A percentile compares a stretch with the other conserved stretches of the same genome.
phyloP scores from a whole-genome alignment of 2,113 vertebrate genomes.

The Hemiprocne comata region DNA sequence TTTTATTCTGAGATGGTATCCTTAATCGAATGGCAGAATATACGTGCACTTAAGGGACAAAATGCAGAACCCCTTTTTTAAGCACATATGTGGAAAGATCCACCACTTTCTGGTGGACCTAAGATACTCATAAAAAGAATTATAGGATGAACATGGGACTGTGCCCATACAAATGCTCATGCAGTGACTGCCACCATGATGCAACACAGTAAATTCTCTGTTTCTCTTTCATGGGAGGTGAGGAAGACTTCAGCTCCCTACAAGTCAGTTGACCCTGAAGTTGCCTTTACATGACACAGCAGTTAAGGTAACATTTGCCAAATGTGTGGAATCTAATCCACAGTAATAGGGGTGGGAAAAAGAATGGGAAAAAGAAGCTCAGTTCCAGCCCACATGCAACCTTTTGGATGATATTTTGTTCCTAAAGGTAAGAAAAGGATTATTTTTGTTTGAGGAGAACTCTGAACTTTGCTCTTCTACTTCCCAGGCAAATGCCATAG shows the following conservation, averaged over 20 bases:
- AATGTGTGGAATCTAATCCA: background rate
- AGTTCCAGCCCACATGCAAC: background rate
- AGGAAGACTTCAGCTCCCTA: background rate
- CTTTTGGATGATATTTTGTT: background rate
- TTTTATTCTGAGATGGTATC: background rate
- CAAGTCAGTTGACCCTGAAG: background rate
- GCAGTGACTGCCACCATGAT: background rate
- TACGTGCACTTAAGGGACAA: background rate
- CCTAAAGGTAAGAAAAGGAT: background rate
- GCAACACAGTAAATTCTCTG: background rate
- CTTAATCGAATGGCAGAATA: background rate
- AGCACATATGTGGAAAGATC: accelerated
- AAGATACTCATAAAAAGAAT: background rate
- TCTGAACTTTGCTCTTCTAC: background rate
- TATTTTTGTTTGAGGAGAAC: background rate
- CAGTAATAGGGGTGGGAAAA: background rate
- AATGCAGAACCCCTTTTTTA: background rate
- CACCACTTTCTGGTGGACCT: background rate
- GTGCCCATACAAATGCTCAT: background rate
- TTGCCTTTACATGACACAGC: background rate
- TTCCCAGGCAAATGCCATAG: background rate
- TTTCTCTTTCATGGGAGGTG: background rate
- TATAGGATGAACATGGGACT: background rate
- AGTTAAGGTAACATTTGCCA: background rate
- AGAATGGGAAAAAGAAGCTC: background rate